phyloP scores from a whole-genome alignment of 2,113 vertebrate genomes.

The Holacanthus passer region DNA sequence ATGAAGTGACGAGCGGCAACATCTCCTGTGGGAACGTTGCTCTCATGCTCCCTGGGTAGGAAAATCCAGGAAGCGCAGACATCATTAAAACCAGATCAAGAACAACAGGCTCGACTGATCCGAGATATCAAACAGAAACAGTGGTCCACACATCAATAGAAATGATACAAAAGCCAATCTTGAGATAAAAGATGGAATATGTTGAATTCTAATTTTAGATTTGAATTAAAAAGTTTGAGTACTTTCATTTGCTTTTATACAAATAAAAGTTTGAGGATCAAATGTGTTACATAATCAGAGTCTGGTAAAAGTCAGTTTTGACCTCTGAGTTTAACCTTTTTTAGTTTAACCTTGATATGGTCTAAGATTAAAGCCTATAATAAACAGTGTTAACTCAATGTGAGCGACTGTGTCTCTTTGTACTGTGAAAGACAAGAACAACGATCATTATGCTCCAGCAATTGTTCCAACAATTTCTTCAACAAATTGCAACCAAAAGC shows the following conservation, averaged over 20 bases:
- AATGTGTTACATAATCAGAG: background rate
- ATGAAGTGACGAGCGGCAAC: conserved; percentile 41
- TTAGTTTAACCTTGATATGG: background rate
- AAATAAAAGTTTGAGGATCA: background rate
- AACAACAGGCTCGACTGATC: conserved; percentile 2
- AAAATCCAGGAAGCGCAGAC: conserved; percentile 50
- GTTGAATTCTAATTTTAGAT: background rate
- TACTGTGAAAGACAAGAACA: background rate
- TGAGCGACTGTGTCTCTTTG: conserved; percentile 2
- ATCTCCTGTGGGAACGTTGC: conserved; percentile 62
- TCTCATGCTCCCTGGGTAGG: conserved; percentile 65
- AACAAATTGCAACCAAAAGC: conserved; percentile 18
- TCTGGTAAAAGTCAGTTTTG: conserved; percentile 2
- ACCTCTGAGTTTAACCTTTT: background rate
- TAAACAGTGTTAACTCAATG: conserved; percentile 25
- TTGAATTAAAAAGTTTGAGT: background rate
- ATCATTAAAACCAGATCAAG: conserved; percentile 63
- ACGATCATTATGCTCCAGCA: background rate
- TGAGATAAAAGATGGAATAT: background rate
- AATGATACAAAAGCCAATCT: conserved; percentile 4
- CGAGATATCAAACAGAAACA: conserved; percentile 31
- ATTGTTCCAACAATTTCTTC: background rate
- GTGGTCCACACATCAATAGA: background rate
- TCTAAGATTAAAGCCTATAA: background rate
- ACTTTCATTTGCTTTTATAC: background rate